phyloP scores from a whole-genome alignment of 2,113 vertebrate genomes.

The Spilogale gracilis region DNA sequence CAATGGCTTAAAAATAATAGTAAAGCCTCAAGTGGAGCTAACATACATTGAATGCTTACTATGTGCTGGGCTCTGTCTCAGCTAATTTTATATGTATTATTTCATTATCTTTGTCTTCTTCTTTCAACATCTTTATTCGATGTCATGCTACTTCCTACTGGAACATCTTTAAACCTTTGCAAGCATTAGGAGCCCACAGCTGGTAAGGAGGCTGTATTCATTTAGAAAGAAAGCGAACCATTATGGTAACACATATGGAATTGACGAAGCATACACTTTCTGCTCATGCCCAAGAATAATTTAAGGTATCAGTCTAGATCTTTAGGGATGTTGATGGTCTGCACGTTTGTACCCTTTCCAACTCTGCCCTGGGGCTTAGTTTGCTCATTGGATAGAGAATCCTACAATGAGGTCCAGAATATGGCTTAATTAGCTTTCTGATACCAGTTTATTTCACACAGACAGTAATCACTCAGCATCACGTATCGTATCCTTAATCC shows the following conservation, averaged over 20 bases:
- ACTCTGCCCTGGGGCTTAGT: neutral
- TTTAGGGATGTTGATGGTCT: neutral
- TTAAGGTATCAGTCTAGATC: neutral
- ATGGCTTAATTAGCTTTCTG: neutral
- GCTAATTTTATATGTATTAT: neutral
- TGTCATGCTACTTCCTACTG: conserved; percentile 37
- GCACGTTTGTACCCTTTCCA: neutral
- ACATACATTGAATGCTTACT: neutral
- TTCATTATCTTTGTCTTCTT: conserved; percentile 45
- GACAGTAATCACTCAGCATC: neutral
- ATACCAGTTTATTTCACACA: neutral
- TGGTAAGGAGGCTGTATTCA: conserved; percentile 53
- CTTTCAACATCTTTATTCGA: conserved; percentile 54
- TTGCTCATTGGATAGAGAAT: neutral
- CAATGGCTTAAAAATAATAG: neutral
- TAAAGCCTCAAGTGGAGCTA: neutral
- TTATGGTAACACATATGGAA: conserved; percentile 1
- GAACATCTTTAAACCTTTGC: conserved; percentile 40
- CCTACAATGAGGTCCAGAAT: neutral
- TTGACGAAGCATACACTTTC: neutral
- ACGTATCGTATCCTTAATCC: neutral
- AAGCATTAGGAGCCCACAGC: conserved; percentile 57
- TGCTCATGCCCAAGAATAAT: conserved; percentile 1
- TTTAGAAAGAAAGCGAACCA: conserved; percentile 60
- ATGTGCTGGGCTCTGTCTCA: neutral